A percentile compares a stretch with the other conserved stretches of the same genome.
Conservation (phyloP, 2,113 vertebrate genomes). For the Gadus chalcogrammus region DNA sequence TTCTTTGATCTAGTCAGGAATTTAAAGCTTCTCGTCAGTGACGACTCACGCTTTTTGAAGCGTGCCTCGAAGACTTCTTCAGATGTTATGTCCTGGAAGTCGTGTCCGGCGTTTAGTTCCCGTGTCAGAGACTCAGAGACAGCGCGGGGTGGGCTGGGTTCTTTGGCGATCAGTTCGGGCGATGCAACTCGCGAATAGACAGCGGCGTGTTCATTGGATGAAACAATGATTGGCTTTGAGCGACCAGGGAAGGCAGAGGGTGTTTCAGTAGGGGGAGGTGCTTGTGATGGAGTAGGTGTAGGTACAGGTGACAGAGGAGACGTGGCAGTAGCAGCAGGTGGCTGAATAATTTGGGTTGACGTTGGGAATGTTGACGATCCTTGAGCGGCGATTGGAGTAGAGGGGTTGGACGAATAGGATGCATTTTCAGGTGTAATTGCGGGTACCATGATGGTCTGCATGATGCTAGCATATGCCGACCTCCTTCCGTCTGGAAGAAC, state of each 20-base stretch:
- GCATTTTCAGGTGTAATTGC: conserved; percentile 47
- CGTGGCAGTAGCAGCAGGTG: conserved; percentile 16
- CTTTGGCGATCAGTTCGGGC: conserved; percentile 66
- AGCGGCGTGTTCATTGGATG: conserved; percentile 72
- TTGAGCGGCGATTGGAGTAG: conserved; percentile 31
- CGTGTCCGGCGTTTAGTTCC: conserved; percentile 39
- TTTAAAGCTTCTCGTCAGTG: conserved; percentile 83
- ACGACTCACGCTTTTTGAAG: conserved; percentile 90
- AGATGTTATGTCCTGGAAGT: conserved; percentile 84
- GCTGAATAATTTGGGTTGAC: conserved; percentile 16
- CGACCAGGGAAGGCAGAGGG: conserved; percentile 24
- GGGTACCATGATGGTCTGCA: conserved; percentile 83
- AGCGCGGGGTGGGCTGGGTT: conserved; percentile 68
- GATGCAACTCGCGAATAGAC: conserved; percentile 77
- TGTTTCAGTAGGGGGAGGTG: not conserved
- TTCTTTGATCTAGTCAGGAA: conserved; percentile 84
- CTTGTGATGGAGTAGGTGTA: not conserved
- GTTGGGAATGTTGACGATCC: conserved; percentile 7
- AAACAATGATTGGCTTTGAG: conserved; percentile 34
- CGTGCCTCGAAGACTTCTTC: conserved; percentile 95
- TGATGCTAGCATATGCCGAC: conserved; percentile 88
- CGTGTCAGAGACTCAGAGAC: conserved; percentile 40
- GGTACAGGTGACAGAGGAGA: conserved; percentile 19
- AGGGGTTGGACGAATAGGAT: conserved; percentile 17
- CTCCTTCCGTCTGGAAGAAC: conserved; percentile 73